phyloP scores from a whole-genome alignment of 1,140 invertebrate species.

The Globodera ellingtonae region DNA sequence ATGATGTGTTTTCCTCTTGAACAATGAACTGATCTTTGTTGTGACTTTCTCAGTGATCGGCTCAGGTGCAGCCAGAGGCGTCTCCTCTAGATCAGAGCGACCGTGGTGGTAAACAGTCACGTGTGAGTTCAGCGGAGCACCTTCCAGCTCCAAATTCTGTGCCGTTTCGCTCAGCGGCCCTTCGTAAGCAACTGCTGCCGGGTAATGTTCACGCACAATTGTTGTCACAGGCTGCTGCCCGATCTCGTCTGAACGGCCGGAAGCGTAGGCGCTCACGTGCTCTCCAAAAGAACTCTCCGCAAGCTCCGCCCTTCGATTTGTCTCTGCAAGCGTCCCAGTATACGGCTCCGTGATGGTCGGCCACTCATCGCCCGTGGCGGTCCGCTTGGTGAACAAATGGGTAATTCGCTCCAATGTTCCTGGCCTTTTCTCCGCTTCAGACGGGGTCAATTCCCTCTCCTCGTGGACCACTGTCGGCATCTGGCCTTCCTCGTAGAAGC shows the following conservation, averaged over 20 bases:
- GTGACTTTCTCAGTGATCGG: conserved; percentile 6
- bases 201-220: neutral
- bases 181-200: conserved; percentile 7
- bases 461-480: conserved; percentile 1
- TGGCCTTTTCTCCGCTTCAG: conserved; percentile 5
- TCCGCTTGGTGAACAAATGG: conserved; percentile 13
- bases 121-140: conserved; percentile 15
- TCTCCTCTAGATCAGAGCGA: conserved; percentile 21
- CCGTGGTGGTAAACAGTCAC: conserved; percentile 20
- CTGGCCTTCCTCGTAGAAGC: conserved; percentile 1
- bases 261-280: conserved; percentile 32
- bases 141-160: conserved; percentile 19
- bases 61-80: conserved; percentile 1
- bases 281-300: conserved; percentile 5
- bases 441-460: neutral
- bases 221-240: conserved; percentile 9
- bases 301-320: conserved; percentile 14
- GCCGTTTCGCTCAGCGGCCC: conserved; percentile 5
- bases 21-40: conserved; percentile 14
- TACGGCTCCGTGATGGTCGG: conserved; percentile 3
- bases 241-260: conserved; percentile 1
- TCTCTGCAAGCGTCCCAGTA: conserved; percentile 29
- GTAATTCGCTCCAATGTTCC: conserved; percentile 5
- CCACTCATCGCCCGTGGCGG: too few relatives aligned
- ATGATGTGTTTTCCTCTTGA: conserved; percentile 18